Conservation (phyloP, 2,888 invertebrate species). For the Heliconius ethilla region DNA sequence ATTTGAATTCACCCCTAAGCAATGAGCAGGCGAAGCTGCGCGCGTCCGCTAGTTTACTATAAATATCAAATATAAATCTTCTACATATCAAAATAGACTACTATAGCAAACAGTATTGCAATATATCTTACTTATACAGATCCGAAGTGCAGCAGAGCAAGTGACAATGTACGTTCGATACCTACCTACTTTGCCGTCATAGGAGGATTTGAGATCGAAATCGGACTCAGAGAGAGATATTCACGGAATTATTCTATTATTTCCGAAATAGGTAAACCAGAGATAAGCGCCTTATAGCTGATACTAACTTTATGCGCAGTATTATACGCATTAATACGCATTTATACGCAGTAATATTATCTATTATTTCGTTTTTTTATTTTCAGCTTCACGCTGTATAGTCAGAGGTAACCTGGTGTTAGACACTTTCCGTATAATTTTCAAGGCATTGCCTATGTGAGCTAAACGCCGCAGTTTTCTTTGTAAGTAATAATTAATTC, state of each 20-base stretch:
- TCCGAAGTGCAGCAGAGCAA: constrained; percentile 11
- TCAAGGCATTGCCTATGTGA: neutral
- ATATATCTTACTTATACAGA: constrained; percentile 12
- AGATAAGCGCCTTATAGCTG: neutral
- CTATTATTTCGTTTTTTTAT: no score
- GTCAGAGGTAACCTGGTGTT: neutral
- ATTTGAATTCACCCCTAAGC: no score
- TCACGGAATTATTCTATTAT: constrained; percentile 14
- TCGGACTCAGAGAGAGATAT: constrained; percentile 2
- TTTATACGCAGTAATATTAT: no score
- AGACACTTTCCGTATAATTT: neutral
- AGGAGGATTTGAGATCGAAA: constrained; percentile 20
- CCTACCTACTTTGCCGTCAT: neutral
- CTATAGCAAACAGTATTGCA: neutral
- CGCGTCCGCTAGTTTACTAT: no score
- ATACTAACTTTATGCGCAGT: neutral
- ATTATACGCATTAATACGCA: no score
- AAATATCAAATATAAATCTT: neutral
- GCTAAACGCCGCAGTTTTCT: neutral
- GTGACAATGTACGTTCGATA: constrained; percentile 12
- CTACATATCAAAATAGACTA: neutral
- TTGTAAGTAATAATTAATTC: no score
- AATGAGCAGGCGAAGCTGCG: no score
- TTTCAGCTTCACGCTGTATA: neutral
- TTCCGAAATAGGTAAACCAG: neutral